Percentiles rank a stretch among this genome's conserved stretches.
Evolutionary conservation across 2,797 vertebrate genomes (phyloP).

Genomic region (Enteromius treurensis): DNA sequence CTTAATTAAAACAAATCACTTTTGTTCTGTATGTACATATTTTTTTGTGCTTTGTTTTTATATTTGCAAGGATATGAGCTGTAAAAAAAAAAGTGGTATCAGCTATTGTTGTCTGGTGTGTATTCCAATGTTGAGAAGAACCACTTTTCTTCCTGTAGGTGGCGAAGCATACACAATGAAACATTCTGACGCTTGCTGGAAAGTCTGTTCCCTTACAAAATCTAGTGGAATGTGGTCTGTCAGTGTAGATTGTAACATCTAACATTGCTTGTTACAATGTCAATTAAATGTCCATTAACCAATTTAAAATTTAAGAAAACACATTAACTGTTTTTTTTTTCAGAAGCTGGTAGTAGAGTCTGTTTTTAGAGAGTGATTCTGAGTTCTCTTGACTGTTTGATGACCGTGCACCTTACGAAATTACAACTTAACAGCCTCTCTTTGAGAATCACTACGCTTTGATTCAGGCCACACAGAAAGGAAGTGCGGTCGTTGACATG

Average conservation of each 20-base stretch:
- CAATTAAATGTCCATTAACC: not conserved
- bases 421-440: conserved; percentile 76
- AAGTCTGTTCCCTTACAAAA: not conserved
- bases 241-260: not conserved
- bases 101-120: not conserved
- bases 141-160: conserved; percentile 19
- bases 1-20: not conserved
- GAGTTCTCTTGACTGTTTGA: conserved; percentile 61
- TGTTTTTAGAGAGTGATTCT: conserved; percentile 55
- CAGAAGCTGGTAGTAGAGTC: not conserved
- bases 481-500: conserved; percentile 71
- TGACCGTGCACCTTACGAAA: conserved; percentile 67
- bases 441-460: conserved; percentile 73
- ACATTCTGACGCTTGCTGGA: not conserved
- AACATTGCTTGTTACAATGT: conserved; percentile 1
- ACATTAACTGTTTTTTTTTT: not conserved
- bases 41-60: not conserved
- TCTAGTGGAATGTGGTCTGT: conserved; percentile 13
- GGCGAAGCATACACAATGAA: conserved; percentile 19
- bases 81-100: not conserved
- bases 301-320: not conserved
- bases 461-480: conserved; percentile 71
- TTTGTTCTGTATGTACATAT: not conserved
- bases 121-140: not conserved
- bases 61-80: not conserved